Evolutionary conservation across 2,797 vertebrate genomes (phyloP).

Genomic region (Squalus acanthias): DNA sequence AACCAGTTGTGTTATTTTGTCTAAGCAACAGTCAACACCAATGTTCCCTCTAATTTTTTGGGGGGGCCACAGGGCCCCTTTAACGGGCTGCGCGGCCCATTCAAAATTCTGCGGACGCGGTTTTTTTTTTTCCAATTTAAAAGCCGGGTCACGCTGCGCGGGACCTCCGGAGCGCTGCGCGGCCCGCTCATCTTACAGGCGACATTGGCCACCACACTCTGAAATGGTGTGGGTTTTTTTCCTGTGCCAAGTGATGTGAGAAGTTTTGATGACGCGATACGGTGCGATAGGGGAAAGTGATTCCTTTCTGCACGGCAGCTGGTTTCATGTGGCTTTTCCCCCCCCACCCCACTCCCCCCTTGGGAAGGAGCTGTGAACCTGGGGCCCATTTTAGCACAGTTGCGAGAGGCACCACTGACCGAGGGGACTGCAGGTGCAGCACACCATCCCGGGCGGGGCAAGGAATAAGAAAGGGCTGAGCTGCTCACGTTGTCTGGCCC

Average conservation of each 20-base stretch:
- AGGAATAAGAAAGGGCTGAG: neutral
- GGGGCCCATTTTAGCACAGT: neutral
- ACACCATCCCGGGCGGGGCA: neutral
- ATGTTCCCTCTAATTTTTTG: too few species aligned
- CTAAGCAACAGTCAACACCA: neutral
- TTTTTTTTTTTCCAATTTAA: too few species aligned
- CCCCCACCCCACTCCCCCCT: neutral
- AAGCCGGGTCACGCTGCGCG: too few species aligned
- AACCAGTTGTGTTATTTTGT: neutral
- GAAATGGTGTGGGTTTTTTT: too few species aligned
- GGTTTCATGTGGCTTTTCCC: neutral
- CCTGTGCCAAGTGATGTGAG: neutral
- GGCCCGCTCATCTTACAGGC: too few species aligned
- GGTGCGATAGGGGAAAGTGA: neutral
- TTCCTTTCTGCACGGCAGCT: neutral
- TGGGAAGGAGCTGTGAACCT: neutral
- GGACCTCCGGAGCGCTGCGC: too few species aligned
- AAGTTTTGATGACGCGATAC: neutral
- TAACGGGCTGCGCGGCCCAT: too few species aligned
- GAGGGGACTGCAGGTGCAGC: neutral
- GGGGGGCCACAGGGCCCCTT: too few species aligned
- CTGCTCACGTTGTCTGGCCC: neutral
- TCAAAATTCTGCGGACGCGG: too few species aligned
- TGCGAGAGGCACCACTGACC: neutral
- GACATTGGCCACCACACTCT: too few species aligned